phyloP scores from a whole-genome alignment of 2,113 vertebrate species.

The Tachysurus vachellii region DNA sequence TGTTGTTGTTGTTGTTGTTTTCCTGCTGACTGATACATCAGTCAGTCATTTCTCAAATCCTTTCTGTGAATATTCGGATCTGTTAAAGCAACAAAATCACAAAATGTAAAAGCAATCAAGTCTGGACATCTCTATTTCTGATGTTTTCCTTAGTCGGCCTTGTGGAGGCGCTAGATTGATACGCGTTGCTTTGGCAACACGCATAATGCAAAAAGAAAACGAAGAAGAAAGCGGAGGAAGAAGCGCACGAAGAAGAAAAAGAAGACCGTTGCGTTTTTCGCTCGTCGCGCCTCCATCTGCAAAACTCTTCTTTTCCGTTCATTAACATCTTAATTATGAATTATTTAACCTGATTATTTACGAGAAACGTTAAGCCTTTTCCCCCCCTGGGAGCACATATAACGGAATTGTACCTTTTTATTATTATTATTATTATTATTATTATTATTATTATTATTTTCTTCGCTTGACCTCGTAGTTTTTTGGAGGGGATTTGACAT shows the following conservation, averaged over 20 bases:
- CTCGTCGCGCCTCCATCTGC: constrained; percentile 6
- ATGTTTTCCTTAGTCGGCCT: not conserved
- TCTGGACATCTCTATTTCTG: not conserved
- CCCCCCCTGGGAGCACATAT: not conserved
- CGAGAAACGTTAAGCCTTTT: not conserved
- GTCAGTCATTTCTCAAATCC: no score
- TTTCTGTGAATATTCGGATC: no score
- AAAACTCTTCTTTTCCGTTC: not conserved
- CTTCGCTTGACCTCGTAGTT: not conserved
- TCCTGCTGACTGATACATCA: no score
- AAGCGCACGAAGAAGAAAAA: not conserved
- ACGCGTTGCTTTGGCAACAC: not conserved
- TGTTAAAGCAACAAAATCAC: not conserved
- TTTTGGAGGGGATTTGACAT: constrained; percentile 3
- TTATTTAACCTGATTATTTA: not conserved
- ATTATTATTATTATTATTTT: not conserved
- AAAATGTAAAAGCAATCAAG: not conserved
- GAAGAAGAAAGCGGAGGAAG: constrained; percentile 21
- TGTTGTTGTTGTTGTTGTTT: no score
- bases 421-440: not conserved
- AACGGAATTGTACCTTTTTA: not conserved
- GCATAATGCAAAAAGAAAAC: not conserved
- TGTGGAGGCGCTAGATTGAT: not conserved
- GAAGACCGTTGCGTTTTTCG: not conserved
- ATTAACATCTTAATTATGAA: not conserved